phyloP scores from a whole-genome alignment of 1,140 invertebrate genomes.

The Mizuhopecten yessoensis region DNA sequence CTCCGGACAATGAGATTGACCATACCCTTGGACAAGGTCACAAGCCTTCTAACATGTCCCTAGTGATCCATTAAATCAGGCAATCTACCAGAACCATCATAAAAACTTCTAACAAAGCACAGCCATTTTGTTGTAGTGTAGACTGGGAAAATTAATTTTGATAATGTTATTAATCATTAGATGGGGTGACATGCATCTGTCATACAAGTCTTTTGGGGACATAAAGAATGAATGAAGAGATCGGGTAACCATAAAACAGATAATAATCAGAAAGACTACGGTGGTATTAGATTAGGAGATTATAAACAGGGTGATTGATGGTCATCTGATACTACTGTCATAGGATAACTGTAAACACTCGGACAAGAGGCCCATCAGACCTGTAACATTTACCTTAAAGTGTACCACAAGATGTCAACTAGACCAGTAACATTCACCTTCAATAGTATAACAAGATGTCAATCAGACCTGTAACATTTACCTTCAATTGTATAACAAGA shows the following conservation, averaged over 20 bases:
- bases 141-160: neutral
- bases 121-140: neutral
- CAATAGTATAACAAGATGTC: too few species aligned
- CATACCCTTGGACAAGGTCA: neutral
- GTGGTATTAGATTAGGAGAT: neutral
- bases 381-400: neutral
- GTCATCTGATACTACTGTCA: neutral
- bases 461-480: too few species aligned
- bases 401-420: too few species aligned
- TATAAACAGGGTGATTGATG: neutral
- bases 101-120: neutral
- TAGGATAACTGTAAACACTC: neutral
- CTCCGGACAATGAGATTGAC: too few species aligned
- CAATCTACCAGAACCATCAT: slow-evolving; percentile 8
- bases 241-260: neutral
- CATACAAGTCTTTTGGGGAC: neutral
- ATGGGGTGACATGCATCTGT: slow-evolving; percentile 1
- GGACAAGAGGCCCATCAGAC: neutral
- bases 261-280: neutral
- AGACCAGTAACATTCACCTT: too few species aligned
- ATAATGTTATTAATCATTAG: slow-evolving; percentile 29
- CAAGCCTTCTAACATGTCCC: neutral
- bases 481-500: too few species aligned
- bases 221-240: neutral
- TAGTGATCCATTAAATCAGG: neutral